phyloP scores from a whole-genome alignment of 1,140 invertebrate genomes.

The Chelonus insularis region DNA sequence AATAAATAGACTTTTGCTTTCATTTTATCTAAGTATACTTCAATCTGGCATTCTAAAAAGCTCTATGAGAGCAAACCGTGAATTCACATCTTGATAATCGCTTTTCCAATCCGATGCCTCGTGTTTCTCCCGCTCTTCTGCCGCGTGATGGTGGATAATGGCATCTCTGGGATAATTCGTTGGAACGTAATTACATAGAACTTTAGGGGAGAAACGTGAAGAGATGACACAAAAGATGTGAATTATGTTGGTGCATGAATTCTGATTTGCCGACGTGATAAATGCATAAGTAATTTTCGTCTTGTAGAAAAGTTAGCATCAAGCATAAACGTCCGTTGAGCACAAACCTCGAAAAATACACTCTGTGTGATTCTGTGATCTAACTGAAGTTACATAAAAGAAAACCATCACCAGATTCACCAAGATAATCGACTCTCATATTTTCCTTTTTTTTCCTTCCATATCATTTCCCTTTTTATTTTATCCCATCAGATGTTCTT shows the following conservation, averaged over 20 bases:
- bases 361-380: slow-evolving; percentile 16
- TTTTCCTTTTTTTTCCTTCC: too few relatives aligned
- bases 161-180: slow-evolving; percentile 23
- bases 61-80: slow-evolving; percentile 10
- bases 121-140: not conserved
- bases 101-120: slow-evolving; percentile 5
- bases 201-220: not conserved
- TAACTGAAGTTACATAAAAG: slow-evolving; percentile 18
- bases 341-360: slow-evolving; percentile 16
- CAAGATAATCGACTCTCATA: too few relatives aligned
- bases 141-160: slow-evolving; percentile 21
- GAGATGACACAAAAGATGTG: slow-evolving; percentile 20
- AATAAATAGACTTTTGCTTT: not conserved
- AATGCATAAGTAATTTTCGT: slow-evolving; percentile 29
- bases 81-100: slow-evolving; percentile 3
- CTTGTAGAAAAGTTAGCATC: slow-evolving; percentile 26
- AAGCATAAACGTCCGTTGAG: slow-evolving; percentile 11
- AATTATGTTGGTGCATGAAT: slow-evolving; percentile 24
- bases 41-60: slow-evolving; percentile 4
- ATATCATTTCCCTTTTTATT: too few relatives aligned
- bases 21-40: not conserved
- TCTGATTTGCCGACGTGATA: slow-evolving; percentile 16
- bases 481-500: too few relatives aligned
- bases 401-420: too few relatives aligned
- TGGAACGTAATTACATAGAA: slow-evolving; percentile 26